Conservation (phyloP, 2,888 invertebrate genomes). For the Nephrotoma flavescens region DNA sequence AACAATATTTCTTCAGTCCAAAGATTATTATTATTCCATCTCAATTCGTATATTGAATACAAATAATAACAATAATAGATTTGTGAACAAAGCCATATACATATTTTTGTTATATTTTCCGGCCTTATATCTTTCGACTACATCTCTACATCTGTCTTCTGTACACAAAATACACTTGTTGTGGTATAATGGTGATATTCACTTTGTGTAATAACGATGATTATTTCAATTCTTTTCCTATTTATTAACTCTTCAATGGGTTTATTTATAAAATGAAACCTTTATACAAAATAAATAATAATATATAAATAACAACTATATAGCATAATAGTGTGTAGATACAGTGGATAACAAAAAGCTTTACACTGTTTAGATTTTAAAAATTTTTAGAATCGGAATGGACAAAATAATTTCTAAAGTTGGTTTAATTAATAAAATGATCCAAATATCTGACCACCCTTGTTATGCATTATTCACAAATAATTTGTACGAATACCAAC, state of each 20-base stretch:
- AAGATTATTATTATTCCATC: background rate
- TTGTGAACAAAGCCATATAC: background rate
- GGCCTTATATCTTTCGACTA: background rate
- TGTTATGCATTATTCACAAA: no score
- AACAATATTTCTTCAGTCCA: background rate
- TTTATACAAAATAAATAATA: background rate
- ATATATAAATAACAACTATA: background rate
- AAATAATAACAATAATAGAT: background rate
- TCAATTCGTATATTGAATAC: background rate
- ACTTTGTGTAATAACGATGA: background rate
- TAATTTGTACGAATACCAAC: background rate
- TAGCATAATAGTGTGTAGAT: background rate
- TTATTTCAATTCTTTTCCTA: background rate
- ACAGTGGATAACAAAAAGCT: background rate
- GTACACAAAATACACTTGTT: background rate
- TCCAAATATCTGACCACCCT: no score
- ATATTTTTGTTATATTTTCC: background rate
- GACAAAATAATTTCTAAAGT: no score
- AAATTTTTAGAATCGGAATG: no score
- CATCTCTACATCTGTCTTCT: background rate
- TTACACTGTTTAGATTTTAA: no score
- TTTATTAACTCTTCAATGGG: background rate
- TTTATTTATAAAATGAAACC: background rate
- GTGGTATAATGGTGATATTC: background rate
- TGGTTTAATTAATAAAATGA: no score